Evolutionary conservation across 1,140 invertebrate species (phyloP).

Genomic region (Popillia japonica): DNA sequence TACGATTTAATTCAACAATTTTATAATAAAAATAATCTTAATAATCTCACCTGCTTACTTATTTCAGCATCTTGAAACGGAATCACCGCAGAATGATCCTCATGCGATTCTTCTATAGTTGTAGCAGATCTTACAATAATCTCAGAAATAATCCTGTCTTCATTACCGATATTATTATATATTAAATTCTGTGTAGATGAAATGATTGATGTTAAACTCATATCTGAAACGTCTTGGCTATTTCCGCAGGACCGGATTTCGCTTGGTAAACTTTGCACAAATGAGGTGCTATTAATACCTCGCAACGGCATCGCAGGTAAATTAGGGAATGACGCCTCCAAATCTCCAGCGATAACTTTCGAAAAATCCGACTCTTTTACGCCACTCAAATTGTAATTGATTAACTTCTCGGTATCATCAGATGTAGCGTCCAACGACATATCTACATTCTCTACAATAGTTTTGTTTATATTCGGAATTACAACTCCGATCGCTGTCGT

Average conservation of each 20-base stretch:
- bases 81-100: too few relatives aligned
- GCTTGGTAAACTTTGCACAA: background rate
- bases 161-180: too few relatives aligned
- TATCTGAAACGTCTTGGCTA: too few relatives aligned
- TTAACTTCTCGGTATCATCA: constrained; percentile 43
- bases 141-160: too few relatives aligned
- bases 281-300: constrained; percentile 12
- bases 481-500: background rate
- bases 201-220: too few relatives aligned
- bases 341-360: constrained; percentile 32
- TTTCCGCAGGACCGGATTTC: background rate
- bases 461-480: background rate
- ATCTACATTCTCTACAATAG: background rate
- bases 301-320: background rate
- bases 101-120: too few relatives aligned
- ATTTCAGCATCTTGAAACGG: too few relatives aligned
- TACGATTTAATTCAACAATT: too few relatives aligned
- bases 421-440: background rate
- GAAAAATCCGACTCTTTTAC: constrained; percentile 36
- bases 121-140: too few relatives aligned
- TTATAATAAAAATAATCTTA: too few relatives aligned
- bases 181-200: too few relatives aligned
- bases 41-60: too few relatives aligned
- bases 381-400: constrained; percentile 6
- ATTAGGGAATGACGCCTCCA: background rate